Conservation (phyloP, 1,140 invertebrate genomes). For the Stegodyphus dumicola region DNA sequence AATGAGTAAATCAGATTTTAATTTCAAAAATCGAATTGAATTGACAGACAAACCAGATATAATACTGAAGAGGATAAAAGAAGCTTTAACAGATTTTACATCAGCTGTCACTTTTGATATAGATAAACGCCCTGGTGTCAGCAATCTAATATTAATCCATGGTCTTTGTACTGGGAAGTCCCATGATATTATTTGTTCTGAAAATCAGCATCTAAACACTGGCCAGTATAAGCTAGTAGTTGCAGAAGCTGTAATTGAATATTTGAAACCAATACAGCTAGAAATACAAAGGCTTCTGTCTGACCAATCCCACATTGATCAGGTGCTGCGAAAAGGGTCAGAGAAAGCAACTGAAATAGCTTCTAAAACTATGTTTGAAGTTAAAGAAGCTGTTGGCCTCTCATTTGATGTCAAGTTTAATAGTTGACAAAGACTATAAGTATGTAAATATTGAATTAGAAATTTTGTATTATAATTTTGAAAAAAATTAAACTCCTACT, state of each 20-base stretch:
- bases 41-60: conserved; percentile 83
- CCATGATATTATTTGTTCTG: conserved; percentile 79
- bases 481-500: no score
- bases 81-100: conserved; percentile 91
- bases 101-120: conserved; percentile 86
- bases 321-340: conserved; percentile 77
- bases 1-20: conserved; percentile 96
- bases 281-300: conserved; percentile 74
- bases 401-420: not conserved
- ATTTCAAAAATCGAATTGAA: conserved; percentile 82
- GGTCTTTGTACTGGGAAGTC: conserved; percentile 77
- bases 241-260: conserved; percentile 79
- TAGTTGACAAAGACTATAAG: no score
- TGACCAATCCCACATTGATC: conserved; percentile 74
- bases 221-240: conserved; percentile 82
- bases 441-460: no score
- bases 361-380: conserved; percentile 76
- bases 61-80: conserved; percentile 86
- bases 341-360: conserved; percentile 78
- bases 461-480: no score
- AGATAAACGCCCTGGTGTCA: conserved; percentile 81
- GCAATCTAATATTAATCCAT: conserved; percentile 90
- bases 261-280: conserved; percentile 79
- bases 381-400: conserved; percentile 71
- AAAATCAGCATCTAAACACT: conserved; percentile 78